These are phyloP conservation scores for Yponomeuta plumbellus DNA, from an alignment of 2,888 invertebrate species.

Conservation along the genomic window DNA sequence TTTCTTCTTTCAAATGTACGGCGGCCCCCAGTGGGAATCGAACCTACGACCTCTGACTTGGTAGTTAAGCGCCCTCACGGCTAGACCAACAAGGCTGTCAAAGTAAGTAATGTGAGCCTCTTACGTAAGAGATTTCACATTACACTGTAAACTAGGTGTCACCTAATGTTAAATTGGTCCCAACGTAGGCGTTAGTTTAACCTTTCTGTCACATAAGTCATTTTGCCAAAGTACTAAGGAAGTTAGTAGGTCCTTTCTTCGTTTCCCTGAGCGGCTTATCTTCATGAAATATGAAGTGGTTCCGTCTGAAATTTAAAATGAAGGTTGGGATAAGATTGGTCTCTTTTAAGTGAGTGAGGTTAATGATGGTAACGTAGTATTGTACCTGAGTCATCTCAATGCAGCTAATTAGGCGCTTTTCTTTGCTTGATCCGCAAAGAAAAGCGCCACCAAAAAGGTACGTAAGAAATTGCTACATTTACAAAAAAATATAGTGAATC, in stretches of 20 bases:
- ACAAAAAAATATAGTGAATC: no score
- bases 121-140: not conserved
- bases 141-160: not conserved
- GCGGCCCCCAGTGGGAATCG: no score
- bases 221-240: not conserved
- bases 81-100: no score
- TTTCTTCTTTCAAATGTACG: no score
- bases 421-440: not conserved
- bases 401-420: not conserved
- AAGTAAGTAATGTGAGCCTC: constrained; percentile 22
- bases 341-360: not conserved
- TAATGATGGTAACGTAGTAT: not conserved
- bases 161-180: not conserved
- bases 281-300: constrained; percentile 1
- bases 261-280: not conserved
- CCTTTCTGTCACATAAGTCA: not conserved
- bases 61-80: no score
- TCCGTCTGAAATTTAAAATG: not conserved
- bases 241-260: not conserved
- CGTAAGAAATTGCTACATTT: not conserved
- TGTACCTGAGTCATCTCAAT: not conserved
- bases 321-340: not conserved
- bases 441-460: not conserved
- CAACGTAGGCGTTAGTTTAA: not conserved
- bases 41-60: no score